Percentiles rank a stretch among this genome's conserved stretches.
phyloP scores from a whole-genome alignment of 2,888 invertebrate species.

The Ephialtes manifestator region DNA sequence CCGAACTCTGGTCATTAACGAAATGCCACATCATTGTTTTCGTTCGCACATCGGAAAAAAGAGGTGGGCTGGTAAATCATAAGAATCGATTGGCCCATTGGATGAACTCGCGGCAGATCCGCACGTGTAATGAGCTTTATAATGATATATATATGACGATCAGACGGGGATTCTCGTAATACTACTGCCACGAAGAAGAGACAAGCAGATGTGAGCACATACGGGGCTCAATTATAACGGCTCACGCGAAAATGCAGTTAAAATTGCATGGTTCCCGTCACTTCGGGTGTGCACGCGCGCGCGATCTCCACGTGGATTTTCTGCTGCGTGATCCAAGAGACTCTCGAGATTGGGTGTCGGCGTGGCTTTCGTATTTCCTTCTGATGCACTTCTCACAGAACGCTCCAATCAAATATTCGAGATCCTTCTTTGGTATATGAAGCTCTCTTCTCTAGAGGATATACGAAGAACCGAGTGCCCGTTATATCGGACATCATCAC shows the following conservation, averaged over 20 bases:
- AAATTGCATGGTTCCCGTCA: constrained; percentile 80
- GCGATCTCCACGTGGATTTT: constrained; percentile 48
- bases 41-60: neutral
- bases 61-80: neutral
- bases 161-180: constrained; percentile 28
- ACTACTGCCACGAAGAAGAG: constrained; percentile 35
- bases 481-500: constrained; percentile 55
- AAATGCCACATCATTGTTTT: neutral
- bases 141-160: constrained; percentile 35
- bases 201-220: constrained; percentile 54
- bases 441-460: constrained; percentile 23
- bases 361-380: constrained; percentile 56
- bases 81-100: constrained; percentile 21
- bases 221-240: constrained; percentile 80
- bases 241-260: constrained; percentile 83
- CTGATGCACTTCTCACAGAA: constrained; percentile 63
- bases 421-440: constrained; percentile 32
- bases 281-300: constrained; percentile 69
- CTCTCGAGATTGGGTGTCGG: constrained; percentile 63
- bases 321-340: constrained; percentile 32
- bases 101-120: neutral
- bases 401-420: constrained; percentile 77
- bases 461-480: constrained; percentile 57
- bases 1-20: no score
- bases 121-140: constrained; percentile 13